A percentile compares a stretch with the other conserved stretches of the same genome.
Conservation (phyloP, 2,113 vertebrate genomes). For the Deroptyus accipitrinus region DNA sequence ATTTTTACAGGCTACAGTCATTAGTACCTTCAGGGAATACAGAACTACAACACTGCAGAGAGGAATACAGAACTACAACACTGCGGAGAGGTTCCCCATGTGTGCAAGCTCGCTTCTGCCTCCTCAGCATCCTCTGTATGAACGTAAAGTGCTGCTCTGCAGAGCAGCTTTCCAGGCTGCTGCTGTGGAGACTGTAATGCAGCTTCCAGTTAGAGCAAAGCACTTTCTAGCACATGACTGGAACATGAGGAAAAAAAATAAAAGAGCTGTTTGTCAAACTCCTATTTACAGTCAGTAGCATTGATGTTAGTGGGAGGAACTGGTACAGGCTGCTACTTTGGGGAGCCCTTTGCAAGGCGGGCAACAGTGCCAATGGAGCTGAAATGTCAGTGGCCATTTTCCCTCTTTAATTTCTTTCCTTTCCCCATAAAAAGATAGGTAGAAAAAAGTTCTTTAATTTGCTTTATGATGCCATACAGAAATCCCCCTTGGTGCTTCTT, state of each 20-base stretch:
- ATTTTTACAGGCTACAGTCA: neutral
- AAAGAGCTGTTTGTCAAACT: neutral
- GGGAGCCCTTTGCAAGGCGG: neutral
- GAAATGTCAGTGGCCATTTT: neutral
- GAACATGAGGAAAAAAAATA: neutral
- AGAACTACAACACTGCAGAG: neutral
- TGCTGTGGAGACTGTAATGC: neutral
- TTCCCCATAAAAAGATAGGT: neutral
- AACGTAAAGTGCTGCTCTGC: neutral
- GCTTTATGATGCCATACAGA: neutral
- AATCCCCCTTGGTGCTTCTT: neutral
- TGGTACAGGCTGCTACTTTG: fast-evolving
- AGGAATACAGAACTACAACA: neutral
- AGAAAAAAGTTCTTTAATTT: neutral
- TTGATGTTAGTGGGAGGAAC: neutral
- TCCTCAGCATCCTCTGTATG: neutral
- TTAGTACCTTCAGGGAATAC: neutral
- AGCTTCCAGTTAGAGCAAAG: neutral
- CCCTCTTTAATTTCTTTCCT: neutral
- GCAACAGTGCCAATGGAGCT: neutral
- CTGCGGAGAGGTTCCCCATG: neutral
- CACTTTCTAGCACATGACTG: neutral
- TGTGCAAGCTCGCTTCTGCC: neutral
- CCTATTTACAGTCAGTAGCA: neutral
- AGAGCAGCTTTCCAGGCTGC: neutral